phyloP scores from a whole-genome alignment of 2,113 vertebrate species.

The Echinops telfairi region DNA sequence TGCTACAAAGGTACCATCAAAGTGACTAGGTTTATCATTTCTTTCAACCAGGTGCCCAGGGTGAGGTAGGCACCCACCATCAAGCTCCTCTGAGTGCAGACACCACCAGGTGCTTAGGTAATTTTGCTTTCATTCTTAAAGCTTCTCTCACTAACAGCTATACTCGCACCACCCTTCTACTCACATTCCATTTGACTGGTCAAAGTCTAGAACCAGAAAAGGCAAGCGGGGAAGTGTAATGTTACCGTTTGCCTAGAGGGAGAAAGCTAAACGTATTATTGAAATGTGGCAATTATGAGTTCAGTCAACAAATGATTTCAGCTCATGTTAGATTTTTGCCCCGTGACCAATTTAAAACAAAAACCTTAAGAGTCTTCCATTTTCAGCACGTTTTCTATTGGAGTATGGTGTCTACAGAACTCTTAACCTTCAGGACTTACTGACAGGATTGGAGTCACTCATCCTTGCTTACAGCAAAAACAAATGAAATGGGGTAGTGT shows the following conservation, averaged over 20 bases:
- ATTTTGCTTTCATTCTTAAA: too few species aligned
- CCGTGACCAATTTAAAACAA: neutral
- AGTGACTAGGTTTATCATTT: too few species aligned
- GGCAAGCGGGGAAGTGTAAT: neutral
- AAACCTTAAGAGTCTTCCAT: neutral
- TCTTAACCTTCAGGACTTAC: neutral
- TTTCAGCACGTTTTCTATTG: neutral
- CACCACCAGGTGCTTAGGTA: too few species aligned
- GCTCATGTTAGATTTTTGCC: neutral
- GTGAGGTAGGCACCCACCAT: too few species aligned
- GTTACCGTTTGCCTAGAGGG: neutral
- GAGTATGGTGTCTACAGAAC: neutral
- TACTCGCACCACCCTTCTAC: neutral
- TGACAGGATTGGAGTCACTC: neutral
- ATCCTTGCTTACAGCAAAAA: neutral
- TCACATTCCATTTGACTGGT: neutral
- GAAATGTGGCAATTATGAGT: neutral
- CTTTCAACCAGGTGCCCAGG: too few species aligned
- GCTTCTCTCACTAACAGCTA: too few species aligned
- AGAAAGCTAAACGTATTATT: neutral
- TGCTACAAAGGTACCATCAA: too few species aligned
- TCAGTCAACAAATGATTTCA: conserved; percentile 25
- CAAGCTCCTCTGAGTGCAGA: too few species aligned
- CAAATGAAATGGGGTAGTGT: neutral
- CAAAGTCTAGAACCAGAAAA: neutral